Percentiles rank a stretch among this genome's conserved stretches.
phyloP scores from a whole-genome alignment of 2,888 invertebrate genomes.

The Nemoura dubitans region DNA sequence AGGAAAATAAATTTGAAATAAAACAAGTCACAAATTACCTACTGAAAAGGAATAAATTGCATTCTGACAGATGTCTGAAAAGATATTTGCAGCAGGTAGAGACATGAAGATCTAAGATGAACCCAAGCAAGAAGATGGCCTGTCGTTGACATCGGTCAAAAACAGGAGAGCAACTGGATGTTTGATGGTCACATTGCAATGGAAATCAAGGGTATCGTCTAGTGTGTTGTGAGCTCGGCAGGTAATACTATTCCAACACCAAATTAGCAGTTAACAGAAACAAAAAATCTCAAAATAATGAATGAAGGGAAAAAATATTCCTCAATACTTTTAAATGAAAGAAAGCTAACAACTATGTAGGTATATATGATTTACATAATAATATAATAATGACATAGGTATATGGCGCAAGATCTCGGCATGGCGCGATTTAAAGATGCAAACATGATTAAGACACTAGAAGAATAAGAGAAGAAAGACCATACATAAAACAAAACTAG shows the following conservation, averaged over 20 bases:
- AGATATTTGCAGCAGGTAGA: background rate
- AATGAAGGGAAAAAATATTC: background rate
- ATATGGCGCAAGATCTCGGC: background rate
- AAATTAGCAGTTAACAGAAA: background rate
- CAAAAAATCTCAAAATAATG: background rate
- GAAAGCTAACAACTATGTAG: background rate
- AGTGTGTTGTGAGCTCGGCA: background rate
- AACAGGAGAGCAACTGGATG: background rate
- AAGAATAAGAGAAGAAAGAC: background rate
- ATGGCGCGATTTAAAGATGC: background rate
- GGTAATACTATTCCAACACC: background rate
- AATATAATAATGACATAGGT: background rate
- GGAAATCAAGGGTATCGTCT: background rate
- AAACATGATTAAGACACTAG: background rate
- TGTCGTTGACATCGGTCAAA: no score
- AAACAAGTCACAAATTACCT: background rate
- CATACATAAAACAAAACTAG: background rate
- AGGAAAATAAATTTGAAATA: background rate
- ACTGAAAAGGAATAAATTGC: background rate
- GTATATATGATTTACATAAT: background rate
- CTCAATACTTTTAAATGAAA: background rate
- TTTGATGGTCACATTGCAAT: conserved; percentile 45
- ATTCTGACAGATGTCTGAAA: background rate
- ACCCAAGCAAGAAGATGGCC: no score
- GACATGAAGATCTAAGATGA: background rate